Base-by-base conservation (phyloP, 2,797 vertebrate genomes). In the Hippopotamyrus pictus region DNA sequence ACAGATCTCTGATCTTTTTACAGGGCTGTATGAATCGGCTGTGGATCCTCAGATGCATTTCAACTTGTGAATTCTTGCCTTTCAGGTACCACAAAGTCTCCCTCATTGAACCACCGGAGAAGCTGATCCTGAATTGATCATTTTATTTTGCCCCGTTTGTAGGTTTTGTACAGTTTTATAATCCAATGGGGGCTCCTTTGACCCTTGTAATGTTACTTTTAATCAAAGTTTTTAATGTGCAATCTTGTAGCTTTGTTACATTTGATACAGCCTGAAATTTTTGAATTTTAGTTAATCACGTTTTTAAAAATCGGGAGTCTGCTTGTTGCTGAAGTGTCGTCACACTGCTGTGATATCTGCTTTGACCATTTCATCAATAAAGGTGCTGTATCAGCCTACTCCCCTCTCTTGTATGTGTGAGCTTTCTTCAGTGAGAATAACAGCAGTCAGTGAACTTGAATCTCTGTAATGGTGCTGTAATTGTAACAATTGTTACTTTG, bases 11-110 rank as follows among this genome's bases (percentile, higher is more conserved):
- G 9, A 7, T 14, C 22, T 83, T 1, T 33, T 25, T 57, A 14
- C 82, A 51, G 41, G 11, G 9, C 22, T 86, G 22, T 86, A 14
- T 1, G 1, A 59, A 59, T 57, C 29, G 0, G 17, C 82, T 17
- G 8, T 0, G 3, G 17, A 19, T 83, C n/a, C 19, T 46, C n/a
- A 41, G 37, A 17, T 44, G 62, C 33, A 76, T 19, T 41, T 41
- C 41, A 82, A 54, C 12, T 5, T 86, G 17, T 57, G 48, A 1
- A 51, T 57, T 86, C 17, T 82, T 54, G 22, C 65, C 41, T 17
- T 93, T 33, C 91, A 99, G 99, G 93, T 98, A 98, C 93, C 96
- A 96, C 0, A 95, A 96, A 91, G 97, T 97, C 91, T 98, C 98
- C 5, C 94, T 97, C 84, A 96, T 99, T 88, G 94, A 96, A 0